Base-by-base conservation (phyloP, 2,797 vertebrate genomes). In the Lagocephalus sceleratus region DNA sequence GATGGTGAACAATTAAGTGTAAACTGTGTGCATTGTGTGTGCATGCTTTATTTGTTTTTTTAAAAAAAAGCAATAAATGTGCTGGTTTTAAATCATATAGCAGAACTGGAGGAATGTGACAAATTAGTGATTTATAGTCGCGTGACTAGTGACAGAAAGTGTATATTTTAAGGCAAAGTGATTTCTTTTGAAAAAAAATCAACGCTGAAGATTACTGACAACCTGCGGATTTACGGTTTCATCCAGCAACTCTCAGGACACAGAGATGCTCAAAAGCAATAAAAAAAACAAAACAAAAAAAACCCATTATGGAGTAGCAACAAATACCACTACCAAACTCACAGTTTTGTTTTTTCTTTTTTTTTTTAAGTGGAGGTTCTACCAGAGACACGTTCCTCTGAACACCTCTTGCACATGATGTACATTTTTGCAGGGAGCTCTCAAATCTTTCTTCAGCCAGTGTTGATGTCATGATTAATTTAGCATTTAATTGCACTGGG, bases 151-250 rank as follows among this genome's bases (percentile, higher is more conserved):
- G 54, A 51, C 52, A 23, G 20, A 22, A 57, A 52, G n/a, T 8
- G 15, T 26, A 23, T 20, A 21, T 45, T 57, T 68, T 57, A 66
- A 71, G 69, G 60, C 26, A 40, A 60, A 56, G 50, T 16, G 43
- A n/a, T n/a, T n/a, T n/a, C n/a, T 54, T 43, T 20, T 52, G 20
- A 57, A 50, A 58, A 5, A 50, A 58, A 5, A 14, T 26, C 15
- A 51, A 8, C 26, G 25, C n/a, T 0, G 50, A 54, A 48, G 35
- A 38, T 35, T 40, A 29, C 2, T 23, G 32, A 51, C 23, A 35
- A 10, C 32, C 32, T 14, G 32, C 14, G 10, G 14, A 35, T 35
- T 14, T 35, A 35, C 1, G 11, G 11, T 35, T 35, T 35, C 10
- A 35, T 35, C 10, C 12, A 35, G 32, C 32, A 35, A 35, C 32